Evolutionary conservation across 1,140 invertebrate species (phyloP).

Genomic region (Zophobas atratus): DNA sequence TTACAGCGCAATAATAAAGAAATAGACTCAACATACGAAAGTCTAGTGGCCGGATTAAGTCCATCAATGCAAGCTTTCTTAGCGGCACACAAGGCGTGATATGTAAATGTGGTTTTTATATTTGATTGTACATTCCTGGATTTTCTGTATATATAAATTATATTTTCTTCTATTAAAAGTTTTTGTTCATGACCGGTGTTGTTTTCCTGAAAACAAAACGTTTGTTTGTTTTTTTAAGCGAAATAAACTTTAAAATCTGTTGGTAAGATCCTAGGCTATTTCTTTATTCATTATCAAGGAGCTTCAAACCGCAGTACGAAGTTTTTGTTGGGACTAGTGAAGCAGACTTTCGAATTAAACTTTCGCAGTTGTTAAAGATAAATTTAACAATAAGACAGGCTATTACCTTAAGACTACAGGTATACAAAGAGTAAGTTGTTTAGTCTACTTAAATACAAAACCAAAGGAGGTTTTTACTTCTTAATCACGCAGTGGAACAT

Average conservation of each 20-base stretch:
- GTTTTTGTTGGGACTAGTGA: neutral
- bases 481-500: neutral
- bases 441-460: conserved; percentile 4
- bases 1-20: conserved; percentile 5
- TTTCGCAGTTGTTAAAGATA: neutral
- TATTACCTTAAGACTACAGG: conserved; percentile 1
- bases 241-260: no score
- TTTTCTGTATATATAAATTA: conserved; percentile 23
- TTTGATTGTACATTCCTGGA: neutral
- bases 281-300: no score
- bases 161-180: conserved; percentile 12
- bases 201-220: neutral
- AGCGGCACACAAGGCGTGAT: conserved; percentile 11
- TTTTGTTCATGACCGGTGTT: conserved; percentile 1
- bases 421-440: conserved; percentile 2
- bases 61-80: conserved; percentile 13
- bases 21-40: neutral
- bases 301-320: neutral
- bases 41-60: conserved; percentile 13
- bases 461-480: conserved; percentile 1
- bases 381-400: conserved; percentile 8
- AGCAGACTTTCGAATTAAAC: conserved; percentile 7
- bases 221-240: no score
- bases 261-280: no score
- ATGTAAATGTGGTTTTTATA: neutral